Base-by-base conservation (phyloP, 1,140 invertebrate species). In the Eumaeus atala region DNA sequence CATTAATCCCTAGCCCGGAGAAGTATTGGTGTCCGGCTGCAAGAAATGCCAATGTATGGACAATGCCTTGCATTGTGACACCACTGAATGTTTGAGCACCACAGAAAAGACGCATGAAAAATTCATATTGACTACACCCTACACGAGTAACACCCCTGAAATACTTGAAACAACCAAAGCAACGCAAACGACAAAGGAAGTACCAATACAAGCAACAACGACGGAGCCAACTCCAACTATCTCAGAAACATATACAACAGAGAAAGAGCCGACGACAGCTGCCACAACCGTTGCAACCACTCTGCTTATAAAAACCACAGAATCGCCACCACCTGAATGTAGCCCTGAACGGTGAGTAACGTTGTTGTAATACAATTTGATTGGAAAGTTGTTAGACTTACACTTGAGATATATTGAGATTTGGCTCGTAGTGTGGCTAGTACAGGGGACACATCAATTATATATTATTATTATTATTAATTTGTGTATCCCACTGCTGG, bases 1-100 rank as follows among this genome's bases (percentile, higher is more conserved):
- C 11, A 17, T n/a, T n/a, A n/a, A n/a, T n/a, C n/a, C 16, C 6
- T 66, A 92, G 89, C 92, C 93, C 4, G 91, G 92, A 5, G 86
- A 84, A 7, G 78, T 91, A 1, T 65, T 88, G n/a, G 88, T 89
- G 49, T 88, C 88, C 6, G 87, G 89, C 0, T 94, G 93, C 64
- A 88, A 91, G 68, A 88, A 90, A 12, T 95, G 94, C 63, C 93
- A 95, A 63, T 96, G 94, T 64, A 77, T 94, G 1, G 89, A 93
- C 64, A 94, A 95, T 77, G 88, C 88, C n/a, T 91, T 93, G 59
- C 82, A 91, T 50, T 94, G 93, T 72, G 90, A 90, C 72, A 80
- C 79, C 58, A 89, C 77, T 16, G 70, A 78, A 9, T 92, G 92
- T 58, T 37, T 71, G 1, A 57, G 62, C 2, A 59, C 51, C 0